Conservation (phyloP, 2,113 vertebrate species). For the Malurus alboscapulatus region DNA sequence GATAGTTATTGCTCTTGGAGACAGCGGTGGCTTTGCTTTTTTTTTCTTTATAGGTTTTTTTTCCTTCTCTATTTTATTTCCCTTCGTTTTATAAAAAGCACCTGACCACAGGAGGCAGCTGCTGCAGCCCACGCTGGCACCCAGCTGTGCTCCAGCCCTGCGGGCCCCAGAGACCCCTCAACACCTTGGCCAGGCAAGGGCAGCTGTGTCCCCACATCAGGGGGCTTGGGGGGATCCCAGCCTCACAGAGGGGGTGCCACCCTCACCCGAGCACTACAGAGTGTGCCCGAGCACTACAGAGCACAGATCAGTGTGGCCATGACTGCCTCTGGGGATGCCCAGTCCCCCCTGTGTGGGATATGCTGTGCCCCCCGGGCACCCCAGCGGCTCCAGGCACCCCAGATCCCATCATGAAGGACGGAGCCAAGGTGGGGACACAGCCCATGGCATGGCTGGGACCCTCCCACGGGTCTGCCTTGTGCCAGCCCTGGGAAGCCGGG, state of each 20-base stretch:
- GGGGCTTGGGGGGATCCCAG: fast-evolving
- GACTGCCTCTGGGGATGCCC: background rate
- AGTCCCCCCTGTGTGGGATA: too few species aligned
- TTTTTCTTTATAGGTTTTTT: background rate
- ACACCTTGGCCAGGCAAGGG: fast-evolving
- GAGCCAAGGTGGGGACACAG: background rate
- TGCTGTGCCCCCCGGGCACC: background rate
- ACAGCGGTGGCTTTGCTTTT: background rate
- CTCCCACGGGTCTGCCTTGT: fast-evolving
- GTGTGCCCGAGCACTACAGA: fast-evolving
- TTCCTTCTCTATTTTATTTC: background rate
- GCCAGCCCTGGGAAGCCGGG: background rate
- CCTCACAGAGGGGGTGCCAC: background rate
- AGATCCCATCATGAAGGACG: fast-evolving
- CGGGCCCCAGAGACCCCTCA: background rate
- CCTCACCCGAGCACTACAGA: background rate
- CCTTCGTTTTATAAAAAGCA: conserved; percentile 53
- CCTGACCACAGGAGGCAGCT: conserved; percentile 60
- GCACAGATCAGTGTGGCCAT: fast-evolving
- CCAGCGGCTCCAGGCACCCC: background rate
- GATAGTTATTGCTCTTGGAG: conserved; percentile 39
- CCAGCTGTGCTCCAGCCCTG: background rate
- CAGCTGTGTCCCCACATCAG: fast-evolving
- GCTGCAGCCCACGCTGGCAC: conserved; percentile 1
- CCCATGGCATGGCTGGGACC: fast-evolving